phyloP scores from a whole-genome alignment of 2,113 vertebrate genomes.

The Catharus minimus region DNA sequence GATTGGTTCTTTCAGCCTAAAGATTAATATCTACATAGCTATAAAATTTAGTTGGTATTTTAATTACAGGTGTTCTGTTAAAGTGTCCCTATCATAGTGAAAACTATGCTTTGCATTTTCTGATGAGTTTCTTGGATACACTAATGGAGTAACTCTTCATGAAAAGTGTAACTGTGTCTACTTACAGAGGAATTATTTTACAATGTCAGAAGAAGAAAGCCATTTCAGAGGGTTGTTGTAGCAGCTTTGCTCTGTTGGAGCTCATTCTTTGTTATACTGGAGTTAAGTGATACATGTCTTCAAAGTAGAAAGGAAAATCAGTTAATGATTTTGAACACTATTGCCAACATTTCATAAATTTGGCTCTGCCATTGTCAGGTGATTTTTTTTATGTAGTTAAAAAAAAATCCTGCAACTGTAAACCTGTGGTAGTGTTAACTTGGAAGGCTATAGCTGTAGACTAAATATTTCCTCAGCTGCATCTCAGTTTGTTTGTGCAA shows the following conservation, averaged over 20 bases:
- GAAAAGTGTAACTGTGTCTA: background rate
- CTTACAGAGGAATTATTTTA: background rate
- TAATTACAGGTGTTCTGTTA: background rate
- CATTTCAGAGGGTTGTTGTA: background rate
- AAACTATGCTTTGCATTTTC: background rate
- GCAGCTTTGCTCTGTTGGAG: background rate
- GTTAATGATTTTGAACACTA: background rate
- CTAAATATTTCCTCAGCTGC: background rate
- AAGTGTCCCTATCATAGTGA: background rate
- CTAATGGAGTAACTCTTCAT: background rate
- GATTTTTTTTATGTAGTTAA: background rate
- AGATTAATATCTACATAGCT: conserved; percentile 15
- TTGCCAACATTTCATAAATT: background rate
- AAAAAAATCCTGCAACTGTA: background rate
- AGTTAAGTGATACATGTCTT: background rate
- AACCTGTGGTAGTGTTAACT: background rate
- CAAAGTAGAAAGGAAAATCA: background rate
- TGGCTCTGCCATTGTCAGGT: background rate
- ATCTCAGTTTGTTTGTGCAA: background rate
- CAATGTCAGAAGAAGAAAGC: background rate
- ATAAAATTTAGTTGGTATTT: background rate
- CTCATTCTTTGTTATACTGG: background rate
- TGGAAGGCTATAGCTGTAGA: background rate
- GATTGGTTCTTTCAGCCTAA: conserved; percentile 6
- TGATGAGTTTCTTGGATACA: background rate